Conservation (phyloP, 2,113 vertebrate species). For the Probosciger aterrimus region DNA sequence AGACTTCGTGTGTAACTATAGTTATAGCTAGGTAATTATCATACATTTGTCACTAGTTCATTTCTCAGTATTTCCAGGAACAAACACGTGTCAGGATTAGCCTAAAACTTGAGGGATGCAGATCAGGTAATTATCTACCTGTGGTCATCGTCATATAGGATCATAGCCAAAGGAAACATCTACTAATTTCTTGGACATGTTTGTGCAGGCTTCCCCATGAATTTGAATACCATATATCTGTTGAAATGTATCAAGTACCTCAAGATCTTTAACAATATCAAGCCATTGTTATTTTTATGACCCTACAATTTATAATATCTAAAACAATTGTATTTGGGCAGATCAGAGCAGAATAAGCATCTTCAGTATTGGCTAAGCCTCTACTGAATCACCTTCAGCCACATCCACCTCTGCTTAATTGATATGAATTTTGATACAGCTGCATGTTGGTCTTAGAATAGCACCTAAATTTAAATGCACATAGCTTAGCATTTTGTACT, state of each 20-base stretch:
- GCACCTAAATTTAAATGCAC: neutral
- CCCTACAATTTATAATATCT: neutral
- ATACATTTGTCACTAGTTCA: neutral
- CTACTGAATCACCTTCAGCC: neutral
- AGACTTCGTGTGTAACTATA: neutral
- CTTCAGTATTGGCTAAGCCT: neutral
- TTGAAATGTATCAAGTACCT: neutral
- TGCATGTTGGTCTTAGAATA: neutral
- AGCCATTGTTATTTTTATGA: neutral
- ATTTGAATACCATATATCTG: neutral
- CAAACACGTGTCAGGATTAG: neutral
- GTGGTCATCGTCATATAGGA: neutral
- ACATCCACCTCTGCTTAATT: neutral
- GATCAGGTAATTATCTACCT: neutral
- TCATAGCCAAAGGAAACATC: neutral
- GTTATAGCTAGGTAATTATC: neutral
- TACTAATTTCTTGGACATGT: neutral
- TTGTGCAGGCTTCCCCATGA: neutral
- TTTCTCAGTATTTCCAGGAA: neutral
- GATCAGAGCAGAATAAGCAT: neutral
- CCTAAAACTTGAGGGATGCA: neutral
- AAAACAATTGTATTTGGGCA: neutral
- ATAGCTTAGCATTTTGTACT: neutral
- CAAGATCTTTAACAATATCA: neutral
- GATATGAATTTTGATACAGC: neutral